Evolutionary conservation across 2,797 vertebrate genomes (phyloP).

Genomic region (Malurus splendens): DNA sequence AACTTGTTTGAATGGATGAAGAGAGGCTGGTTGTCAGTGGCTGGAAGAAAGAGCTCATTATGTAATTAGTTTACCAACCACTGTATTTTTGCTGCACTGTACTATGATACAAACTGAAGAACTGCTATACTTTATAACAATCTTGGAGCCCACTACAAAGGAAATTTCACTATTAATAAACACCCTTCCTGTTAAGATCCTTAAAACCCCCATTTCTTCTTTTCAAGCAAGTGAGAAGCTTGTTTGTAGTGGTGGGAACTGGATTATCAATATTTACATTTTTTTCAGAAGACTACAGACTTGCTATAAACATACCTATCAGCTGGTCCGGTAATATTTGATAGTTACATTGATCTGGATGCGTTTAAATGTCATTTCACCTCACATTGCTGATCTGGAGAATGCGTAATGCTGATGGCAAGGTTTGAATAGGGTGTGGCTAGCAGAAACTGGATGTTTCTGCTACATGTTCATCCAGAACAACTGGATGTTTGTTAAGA

Average conservation of each 20-base stretch:
- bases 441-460: background rate
- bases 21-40: background rate
- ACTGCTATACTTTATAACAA: background rate
- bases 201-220: background rate
- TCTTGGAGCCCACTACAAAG: background rate
- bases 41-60: background rate
- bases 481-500: background rate
- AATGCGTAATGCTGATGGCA: background rate
- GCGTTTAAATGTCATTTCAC: background rate
- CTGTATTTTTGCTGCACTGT: background rate
- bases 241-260: background rate
- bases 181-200: background rate
- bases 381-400: background rate
- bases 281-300: background rate
- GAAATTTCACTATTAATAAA: background rate
- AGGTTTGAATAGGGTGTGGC: background rate
- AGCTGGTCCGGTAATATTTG: background rate
- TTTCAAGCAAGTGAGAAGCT: background rate
- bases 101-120: background rate
- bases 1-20: background rate
- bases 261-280: background rate
- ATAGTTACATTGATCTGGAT: background rate
- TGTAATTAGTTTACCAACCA: background rate
- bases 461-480: background rate
- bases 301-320: background rate